Conservation (phyloP, 2,797 vertebrate genomes). For the Fringilla coelebs region DNA sequence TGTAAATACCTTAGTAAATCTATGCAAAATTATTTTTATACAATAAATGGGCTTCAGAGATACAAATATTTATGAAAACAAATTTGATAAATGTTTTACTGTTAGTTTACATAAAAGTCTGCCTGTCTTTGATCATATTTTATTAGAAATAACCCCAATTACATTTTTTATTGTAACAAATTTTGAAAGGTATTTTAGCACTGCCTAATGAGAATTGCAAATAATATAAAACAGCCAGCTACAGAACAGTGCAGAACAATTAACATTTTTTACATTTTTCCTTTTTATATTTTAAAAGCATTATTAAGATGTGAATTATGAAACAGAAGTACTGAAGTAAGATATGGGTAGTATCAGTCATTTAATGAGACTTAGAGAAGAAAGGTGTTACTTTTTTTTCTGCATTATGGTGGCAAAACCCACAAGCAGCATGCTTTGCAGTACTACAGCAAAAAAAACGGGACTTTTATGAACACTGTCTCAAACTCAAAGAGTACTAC, state of each 20-base stretch:
- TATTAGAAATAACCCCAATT: slow-evolving; percentile 21
- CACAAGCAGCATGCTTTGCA: background rate
- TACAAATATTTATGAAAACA: slow-evolving; percentile 7
- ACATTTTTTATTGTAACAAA: slow-evolving; percentile 35
- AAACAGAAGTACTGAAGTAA: background rate
- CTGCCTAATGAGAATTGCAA: slow-evolving; percentile 13
- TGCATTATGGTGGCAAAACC: background rate
- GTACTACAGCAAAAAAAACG: background rate
- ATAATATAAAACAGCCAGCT: slow-evolving; percentile 35
- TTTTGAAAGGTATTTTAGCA: slow-evolving; percentile 12
- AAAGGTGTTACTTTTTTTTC: background rate
- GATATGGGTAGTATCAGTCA: background rate
- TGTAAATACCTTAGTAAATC: background rate
- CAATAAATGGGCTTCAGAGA: background rate
- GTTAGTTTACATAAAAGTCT: background rate
- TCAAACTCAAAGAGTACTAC: background rate
- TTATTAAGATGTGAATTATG: background rate
- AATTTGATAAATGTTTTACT: slow-evolving; percentile 10
- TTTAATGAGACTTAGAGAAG: background rate
- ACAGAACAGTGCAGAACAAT: background rate
- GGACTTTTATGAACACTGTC: background rate
- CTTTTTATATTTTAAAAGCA: background rate
- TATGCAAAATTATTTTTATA: background rate
- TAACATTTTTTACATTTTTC: background rate
- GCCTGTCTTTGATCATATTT: slow-evolving; percentile 17